Conservation (phyloP, 2,113 vertebrate genomes). For the Felis catus region DNA sequence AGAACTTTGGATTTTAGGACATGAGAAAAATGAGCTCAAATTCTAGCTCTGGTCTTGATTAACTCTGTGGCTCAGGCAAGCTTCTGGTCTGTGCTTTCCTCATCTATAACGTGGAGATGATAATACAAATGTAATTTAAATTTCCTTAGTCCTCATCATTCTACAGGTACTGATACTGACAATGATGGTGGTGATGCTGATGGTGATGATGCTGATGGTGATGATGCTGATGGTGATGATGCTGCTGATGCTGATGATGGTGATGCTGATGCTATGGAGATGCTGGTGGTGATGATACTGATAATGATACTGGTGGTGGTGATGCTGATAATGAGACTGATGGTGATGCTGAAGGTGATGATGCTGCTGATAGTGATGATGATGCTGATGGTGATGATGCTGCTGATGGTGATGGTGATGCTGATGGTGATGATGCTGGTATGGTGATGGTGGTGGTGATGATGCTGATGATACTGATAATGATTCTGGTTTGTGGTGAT, state of each 20-base stretch:
- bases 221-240: no score
- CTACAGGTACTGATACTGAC: not conserved
- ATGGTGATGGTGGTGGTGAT: rapidly evolving
- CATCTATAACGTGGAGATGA: not conserved
- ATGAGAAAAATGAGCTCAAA: not conserved
- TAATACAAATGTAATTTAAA: not conserved
- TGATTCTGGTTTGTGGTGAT: not conserved
- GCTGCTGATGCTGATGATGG: not conserved
- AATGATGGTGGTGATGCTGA: not conserved
- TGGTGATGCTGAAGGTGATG: not conserved
- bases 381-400: no score
- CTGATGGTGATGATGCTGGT: not conserved
- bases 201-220: not conserved
- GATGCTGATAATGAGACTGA: rapidly evolving
- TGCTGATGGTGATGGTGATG: not conserved
- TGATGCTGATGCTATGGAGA: not conserved
- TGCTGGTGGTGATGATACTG: not conserved
- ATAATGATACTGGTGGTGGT: no score
- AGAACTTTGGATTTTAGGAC: not conserved
- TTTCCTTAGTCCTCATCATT: not conserved
- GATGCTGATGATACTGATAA: not conserved
- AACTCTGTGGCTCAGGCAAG: not conserved
- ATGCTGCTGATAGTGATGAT: rapidly evolving
- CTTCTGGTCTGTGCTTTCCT: not conserved
- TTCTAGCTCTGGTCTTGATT: not conserved